Evolutionary conservation across 2,888 invertebrate species (phyloP), one percentile per base, ranked within the genome.

Genomic region (Gnatocerus cornutus): DNA sequence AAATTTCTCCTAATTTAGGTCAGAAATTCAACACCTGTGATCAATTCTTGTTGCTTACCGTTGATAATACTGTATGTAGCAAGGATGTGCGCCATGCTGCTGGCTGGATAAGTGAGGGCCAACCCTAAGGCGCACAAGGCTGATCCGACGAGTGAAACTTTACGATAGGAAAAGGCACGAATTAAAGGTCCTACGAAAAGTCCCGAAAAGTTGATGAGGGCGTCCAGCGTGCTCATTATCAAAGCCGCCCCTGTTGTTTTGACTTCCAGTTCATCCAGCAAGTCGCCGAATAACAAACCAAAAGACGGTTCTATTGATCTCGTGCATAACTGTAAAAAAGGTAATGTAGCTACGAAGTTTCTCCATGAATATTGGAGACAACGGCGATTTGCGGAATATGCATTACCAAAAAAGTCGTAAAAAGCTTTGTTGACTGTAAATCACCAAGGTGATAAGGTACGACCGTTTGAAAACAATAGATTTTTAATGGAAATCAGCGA

Each of bases 301-400:
- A 93, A 93, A 0, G 93, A 93, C 61, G 93, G 93, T 83, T 94
- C 94, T 79, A 94, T 88, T 16, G 93, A 92, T 80, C 93, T 88
- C 55, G 93, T 92, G 71, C 93, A 92, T 81, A 94, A 88, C 93
- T 93, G 87, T 30, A 88, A 89, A 69, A 41, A 21, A 21, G 21
- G 21, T 21, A 1, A 21, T 21, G 21, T 21, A 21, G 4, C 21
- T 4, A 21, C 1, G 21, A 21, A 21, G 21, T 4, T 4, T n/a
- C n/a, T n/a, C n/a, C n/a, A n/a, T n/a, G n/a, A n/a, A n/a, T n/a
- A n/a, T n/a, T n/a, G n/a, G n/a, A n/a, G n/a, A n/a, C n/a, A n/a
- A n/a, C n/a, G n/a, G n/a, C n/a, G n/a, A n/a, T n/a, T n/a, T n/a
- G n/a, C n/a, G n/a, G n/a, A n/a, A n/a, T n/a, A n/a, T n/a, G n/a